These are phyloP conservation scores for Harpagoxenus sublaevis DNA, from an alignment of 2,888 invertebrate species.

Conservation along the genomic window DNA sequence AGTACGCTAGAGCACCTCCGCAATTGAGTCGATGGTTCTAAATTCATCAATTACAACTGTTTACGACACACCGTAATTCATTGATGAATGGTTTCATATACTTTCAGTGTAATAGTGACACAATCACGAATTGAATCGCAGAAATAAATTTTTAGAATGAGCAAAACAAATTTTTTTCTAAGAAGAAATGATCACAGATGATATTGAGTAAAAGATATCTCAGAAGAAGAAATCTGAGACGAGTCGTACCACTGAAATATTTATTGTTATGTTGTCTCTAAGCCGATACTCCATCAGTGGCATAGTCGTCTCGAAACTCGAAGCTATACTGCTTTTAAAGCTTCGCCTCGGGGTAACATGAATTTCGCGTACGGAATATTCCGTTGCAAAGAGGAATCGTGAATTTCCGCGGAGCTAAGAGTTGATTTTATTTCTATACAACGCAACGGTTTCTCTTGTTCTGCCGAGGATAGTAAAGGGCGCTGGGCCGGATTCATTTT, in stretches of 20 bases:
- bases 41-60: constrained; percentile 31
- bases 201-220: not conserved
- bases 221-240: not conserved
- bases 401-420: not conserved
- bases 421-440: not conserved
- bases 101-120: not conserved
- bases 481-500: not conserved
- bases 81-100: constrained; percentile 4
- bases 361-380: constrained; percentile 10
- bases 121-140: not conserved
- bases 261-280: constrained; percentile 6
- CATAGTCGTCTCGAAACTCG: constrained; percentile 5
- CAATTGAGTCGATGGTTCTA: not conserved
- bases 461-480: not conserved
- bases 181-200: not conserved
- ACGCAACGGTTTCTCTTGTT: not conserved
- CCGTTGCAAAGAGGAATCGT: not conserved
- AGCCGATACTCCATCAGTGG: not conserved
- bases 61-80: not conserved
- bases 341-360: not conserved
- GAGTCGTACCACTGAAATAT: not conserved
- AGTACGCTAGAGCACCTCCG: not conserved
- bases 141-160: not conserved
- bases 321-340: not conserved
- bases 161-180: not conserved